Conservation (phyloP, 2,113 vertebrate genomes). For the Pluvialis apricaria region DNA sequence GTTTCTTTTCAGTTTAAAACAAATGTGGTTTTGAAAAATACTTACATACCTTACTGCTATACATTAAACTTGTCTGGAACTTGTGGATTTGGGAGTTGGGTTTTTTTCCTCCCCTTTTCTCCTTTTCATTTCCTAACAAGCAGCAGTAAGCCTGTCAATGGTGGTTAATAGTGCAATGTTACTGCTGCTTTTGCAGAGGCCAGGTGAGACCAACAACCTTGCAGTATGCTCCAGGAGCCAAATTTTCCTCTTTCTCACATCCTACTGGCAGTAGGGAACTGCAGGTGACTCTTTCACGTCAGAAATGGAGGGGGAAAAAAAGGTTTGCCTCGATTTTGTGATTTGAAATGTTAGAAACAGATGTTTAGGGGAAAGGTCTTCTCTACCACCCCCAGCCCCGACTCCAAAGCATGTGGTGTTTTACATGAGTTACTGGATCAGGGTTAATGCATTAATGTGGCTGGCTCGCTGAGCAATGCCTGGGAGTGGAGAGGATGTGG, state of each 20-base stretch:
- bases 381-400: neutral
- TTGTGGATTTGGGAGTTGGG: neutral
- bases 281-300: neutral
- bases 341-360: neutral
- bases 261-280: neutral
- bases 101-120: accelerated
- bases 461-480: neutral
- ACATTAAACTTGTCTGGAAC: neutral
- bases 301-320: neutral
- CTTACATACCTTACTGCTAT: neutral
- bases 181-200: neutral
- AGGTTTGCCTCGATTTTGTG: neutral
- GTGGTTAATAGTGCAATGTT: neutral
- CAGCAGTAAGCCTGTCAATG: neutral
- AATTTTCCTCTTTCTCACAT: neutral
- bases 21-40: neutral
- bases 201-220: neutral
- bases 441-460: neutral
- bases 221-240: neutral
- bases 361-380: neutral
- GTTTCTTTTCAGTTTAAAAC: neutral
- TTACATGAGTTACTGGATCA: neutral
- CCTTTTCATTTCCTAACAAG: neutral
- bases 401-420: neutral
- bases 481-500: neutral